A percentile compares a stretch with the other conserved stretches of the same genome.
Conservation (phyloP, 2,888 invertebrate genomes). For the Mythimna vitellina region DNA sequence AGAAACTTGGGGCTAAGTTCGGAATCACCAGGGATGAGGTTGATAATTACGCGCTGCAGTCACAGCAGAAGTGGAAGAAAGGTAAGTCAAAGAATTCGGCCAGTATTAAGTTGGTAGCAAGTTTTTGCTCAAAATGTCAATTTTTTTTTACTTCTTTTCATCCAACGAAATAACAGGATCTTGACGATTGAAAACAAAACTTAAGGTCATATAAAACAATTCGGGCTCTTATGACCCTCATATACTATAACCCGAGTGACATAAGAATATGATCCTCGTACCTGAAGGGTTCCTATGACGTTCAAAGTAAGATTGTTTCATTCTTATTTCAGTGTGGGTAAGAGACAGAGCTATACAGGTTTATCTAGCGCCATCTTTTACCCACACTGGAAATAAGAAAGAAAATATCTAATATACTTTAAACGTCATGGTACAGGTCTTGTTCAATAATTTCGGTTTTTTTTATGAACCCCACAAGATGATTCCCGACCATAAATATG, state of each 20-base stretch:
- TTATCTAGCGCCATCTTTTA: too few species aligned
- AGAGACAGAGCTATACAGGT: too few species aligned
- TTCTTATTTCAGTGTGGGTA: too few species aligned
- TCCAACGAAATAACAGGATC: background rate
- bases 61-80: constrained; percentile 96
- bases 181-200: background rate
- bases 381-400: too few species aligned
- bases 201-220: too few species aligned
- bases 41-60: constrained; percentile 95
- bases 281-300: too few species aligned
- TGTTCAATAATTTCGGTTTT: background rate
- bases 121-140: background rate
- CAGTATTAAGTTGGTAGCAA: background rate
- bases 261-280: background rate
- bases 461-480: background rate
- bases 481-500: background rate
- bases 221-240: background rate
- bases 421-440: too few species aligned
- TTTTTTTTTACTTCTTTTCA: background rate
- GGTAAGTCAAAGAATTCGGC: constrained; percentile 86
- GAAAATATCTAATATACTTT: too few species aligned
- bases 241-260: background rate
- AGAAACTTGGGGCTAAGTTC: constrained; percentile 96
- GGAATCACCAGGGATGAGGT: constrained; percentile 95
- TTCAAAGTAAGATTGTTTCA: too few species aligned